Percentiles rank a stretch among this genome's conserved stretches.
Conservation (phyloP, 2,797 vertebrate genomes). For the Knipowitschia caucasica region DNA sequence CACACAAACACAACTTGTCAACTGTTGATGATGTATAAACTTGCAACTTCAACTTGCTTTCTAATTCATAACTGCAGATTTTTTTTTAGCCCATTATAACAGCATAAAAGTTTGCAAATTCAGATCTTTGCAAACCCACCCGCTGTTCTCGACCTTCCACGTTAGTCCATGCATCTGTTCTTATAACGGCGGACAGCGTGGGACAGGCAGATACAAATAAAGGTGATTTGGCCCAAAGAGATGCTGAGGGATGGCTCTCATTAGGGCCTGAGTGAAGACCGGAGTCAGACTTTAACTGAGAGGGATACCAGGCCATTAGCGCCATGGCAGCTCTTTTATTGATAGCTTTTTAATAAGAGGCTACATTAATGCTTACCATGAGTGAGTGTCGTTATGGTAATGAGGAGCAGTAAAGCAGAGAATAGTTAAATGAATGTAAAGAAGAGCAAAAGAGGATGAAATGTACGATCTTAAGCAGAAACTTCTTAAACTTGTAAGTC, state of each 20-base stretch:
- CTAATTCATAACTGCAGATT: too few relatives aligned
- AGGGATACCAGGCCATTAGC: constrained; percentile 82
- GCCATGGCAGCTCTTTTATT: constrained; percentile 76
- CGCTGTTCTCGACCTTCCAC: constrained; percentile 35
- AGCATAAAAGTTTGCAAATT: neutral
- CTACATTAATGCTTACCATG: constrained; percentile 83
- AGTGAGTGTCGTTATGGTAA: constrained; percentile 77
- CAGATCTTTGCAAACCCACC: neutral
- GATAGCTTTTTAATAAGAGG: constrained; percentile 87
- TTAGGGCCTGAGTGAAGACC: constrained; percentile 81
- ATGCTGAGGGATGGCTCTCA: constrained; percentile 83
- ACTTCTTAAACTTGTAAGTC: too few relatives aligned
- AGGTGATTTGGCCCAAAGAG: constrained; percentile 85
- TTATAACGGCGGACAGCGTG: constrained; percentile 72
- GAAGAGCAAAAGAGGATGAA: too few relatives aligned
- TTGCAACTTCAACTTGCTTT: too few relatives aligned
- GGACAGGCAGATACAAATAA: constrained; percentile 83
- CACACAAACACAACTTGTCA: too few relatives aligned
- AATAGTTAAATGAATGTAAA: neutral
- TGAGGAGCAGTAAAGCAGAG: constrained; percentile 34
- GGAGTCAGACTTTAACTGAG: constrained; percentile 81
- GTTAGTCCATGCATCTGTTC: constrained; percentile 66
- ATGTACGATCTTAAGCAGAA: too few relatives aligned
- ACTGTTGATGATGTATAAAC: too few relatives aligned
- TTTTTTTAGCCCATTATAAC: too few relatives aligned